Evolutionary conservation across 1,140 invertebrate species (phyloP).

Genomic region (Zaprionus ghesquierei): DNA sequence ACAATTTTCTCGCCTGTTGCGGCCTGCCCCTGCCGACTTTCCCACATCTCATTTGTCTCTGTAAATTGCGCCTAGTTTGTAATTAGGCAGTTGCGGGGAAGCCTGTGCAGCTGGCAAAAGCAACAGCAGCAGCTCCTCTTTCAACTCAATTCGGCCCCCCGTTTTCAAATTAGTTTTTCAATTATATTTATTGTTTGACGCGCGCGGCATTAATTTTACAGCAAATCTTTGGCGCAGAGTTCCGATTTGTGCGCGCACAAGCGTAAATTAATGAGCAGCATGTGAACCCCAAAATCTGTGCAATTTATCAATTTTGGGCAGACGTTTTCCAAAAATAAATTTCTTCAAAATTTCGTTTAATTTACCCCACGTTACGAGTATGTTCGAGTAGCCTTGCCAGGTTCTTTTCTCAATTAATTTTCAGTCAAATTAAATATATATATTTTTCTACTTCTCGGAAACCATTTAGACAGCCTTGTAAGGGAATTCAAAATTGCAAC

Average conservation of each 20-base stretch:
- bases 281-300: conserved; percentile 7
- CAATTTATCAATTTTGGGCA: conserved; percentile 17
- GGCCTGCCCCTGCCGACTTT: conserved; percentile 10
- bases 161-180: conserved; percentile 64
- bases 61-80: conserved; percentile 30
- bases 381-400: too few species aligned
- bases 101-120: not conserved
- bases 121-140: not conserved
- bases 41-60: conserved; percentile 11
- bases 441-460: not conserved
- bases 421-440: not conserved
- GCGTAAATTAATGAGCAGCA: conserved; percentile 16
- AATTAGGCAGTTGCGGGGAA: conserved; percentile 15
- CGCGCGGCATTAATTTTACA: conserved; percentile 28
- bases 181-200: conserved; percentile 71
- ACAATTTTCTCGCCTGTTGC: conserved; percentile 12
- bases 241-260: conserved; percentile 7
- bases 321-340: not conserved
- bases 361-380: not conserved
- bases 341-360: not conserved
- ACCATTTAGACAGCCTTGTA: too few species aligned
- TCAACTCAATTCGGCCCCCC: not conserved
- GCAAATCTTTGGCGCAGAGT: conserved; percentile 20
- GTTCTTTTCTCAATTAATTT: not conserved
- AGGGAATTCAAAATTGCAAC: not conserved